Evolutionary conservation across 2,113 vertebrate species (phyloP), one percentile per base, ranked within the genome.

Genomic region (Gavialis gangeticus): DNA sequence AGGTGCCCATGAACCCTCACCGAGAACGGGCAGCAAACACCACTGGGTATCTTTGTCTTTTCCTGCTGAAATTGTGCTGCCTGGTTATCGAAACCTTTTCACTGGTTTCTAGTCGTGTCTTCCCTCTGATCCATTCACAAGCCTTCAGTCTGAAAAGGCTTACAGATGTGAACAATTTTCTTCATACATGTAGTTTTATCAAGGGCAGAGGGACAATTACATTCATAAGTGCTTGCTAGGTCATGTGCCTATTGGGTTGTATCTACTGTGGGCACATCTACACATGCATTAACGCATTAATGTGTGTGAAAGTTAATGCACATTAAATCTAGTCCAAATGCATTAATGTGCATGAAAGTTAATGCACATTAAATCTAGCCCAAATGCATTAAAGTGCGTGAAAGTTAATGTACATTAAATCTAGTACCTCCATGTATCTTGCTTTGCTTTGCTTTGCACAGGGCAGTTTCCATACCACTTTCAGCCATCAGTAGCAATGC

Each of bases 261-360:
- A 90, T 94, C 92, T 94, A 86, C 46, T 46, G 46, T 94, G 85
- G 94, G 66, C 75, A 77, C 28, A 62, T 64, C 84, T 77, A 92
- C 89, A 80, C 83, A 88, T 56, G 14, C 69, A 92, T 85, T 91
- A 85, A 94, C 63, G 87, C 27, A 63, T 71, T 46, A 7, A 46
- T 46, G 46, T 9, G 46, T 9, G 8, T 46, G 46, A 46, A 46
- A 46, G 46, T 46, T 46, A 46, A 46, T 46, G 7, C 46, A 9
- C 46, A 46, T 46, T 46, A 46, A 46, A 46, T 46, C 46, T 46
- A 46, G 46, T 46, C 46, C 46, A 46, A 46, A 46, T 3, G 8
- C 46, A 46, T 9, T 46, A 9, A 46, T 46, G 46, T 9, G 46
- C 46, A 46, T 46, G 46, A 46, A 46, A 9, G 46, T 9, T 46